phyloP scores from a whole-genome alignment of 2,113 vertebrate genomes.

The Steatornis caripensis region DNA sequence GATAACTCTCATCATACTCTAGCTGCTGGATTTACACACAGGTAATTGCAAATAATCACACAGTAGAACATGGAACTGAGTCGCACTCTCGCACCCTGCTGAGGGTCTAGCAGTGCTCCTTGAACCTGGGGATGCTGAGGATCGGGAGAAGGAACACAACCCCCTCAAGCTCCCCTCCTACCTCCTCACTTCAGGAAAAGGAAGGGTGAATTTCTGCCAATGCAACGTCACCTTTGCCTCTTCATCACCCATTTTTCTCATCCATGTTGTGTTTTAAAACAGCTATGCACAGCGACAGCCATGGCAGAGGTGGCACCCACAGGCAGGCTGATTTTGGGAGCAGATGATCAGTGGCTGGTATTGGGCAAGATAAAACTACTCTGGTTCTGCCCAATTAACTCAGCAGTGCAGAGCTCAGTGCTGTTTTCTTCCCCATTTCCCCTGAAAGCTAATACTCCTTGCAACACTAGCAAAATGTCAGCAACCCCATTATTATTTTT shows the following conservation, averaged over 20 bases:
- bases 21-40: neutral
- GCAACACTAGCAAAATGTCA: neutral
- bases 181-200: neutral
- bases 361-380: neutral
- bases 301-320: neutral
- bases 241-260: neutral
- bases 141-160: neutral
- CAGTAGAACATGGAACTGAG: neutral
- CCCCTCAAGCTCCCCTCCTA: neutral
- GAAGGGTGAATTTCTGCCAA: neutral
- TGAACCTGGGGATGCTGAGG: neutral
- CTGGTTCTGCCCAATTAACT: neutral
- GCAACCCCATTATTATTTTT: neutral
- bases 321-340: neutral
- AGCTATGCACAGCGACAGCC: fast-evolving
- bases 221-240: neutral
- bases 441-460: neutral
- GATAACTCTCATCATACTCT: neutral
- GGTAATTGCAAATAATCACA: neutral
- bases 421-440: neutral
- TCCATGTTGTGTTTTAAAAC: neutral
- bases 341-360: neutral
- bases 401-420: neutral
- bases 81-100: neutral
- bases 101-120: neutral